These are phyloP conservation scores for Ditylenchus dipsaci DNA, from an alignment of 1,140 invertebrate species.

Conservation along the genomic window DNA sequence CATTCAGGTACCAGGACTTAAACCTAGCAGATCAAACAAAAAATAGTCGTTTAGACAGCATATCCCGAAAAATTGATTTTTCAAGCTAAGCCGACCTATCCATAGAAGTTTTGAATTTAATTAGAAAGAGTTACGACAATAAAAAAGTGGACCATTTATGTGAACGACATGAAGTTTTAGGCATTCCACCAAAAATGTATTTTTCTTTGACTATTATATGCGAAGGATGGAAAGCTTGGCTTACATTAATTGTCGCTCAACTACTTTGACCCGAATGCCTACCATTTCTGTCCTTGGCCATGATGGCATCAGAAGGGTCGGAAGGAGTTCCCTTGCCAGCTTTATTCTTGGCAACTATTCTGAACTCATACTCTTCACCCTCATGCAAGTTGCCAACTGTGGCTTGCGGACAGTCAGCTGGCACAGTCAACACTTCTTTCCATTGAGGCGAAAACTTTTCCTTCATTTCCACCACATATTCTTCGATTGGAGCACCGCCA, in stretches of 20 bases:
- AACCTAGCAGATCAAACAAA: no score
- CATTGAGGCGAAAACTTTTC: conserved; percentile 83
- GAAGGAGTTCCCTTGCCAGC: conserved; percentile 78
- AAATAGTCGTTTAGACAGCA: no score
- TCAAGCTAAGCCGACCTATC: not conserved
- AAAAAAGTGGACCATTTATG: no score
- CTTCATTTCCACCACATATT: conserved; percentile 92
- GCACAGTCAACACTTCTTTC: conserved; percentile 82
- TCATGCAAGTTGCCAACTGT: conserved; percentile 82
- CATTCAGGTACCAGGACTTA: no score
- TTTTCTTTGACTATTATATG: no score
- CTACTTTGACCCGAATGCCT: no score
- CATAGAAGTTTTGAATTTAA: no score
- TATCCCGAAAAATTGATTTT: not conserved
- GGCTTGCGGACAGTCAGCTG: conserved; percentile 69
- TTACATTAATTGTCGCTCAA: no score
- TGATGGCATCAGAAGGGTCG: conserved; percentile 73
- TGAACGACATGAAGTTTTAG: no score
- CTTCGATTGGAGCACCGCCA: conserved; percentile 66
- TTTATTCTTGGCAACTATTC: conserved; percentile 82
- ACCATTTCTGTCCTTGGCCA: conserved; percentile 78
- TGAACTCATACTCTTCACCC: conserved; percentile 82
- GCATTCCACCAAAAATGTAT: conserved; percentile 2
- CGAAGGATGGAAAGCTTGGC: not conserved
- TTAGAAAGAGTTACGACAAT: no score